A percentile compares a stretch with the other conserved stretches of the same genome.
These are phyloP conservation scores for Cyphomyrus plagiostoma DNA, from an alignment of 2,113 vertebrate genomes.

Conservation along the genomic window DNA sequence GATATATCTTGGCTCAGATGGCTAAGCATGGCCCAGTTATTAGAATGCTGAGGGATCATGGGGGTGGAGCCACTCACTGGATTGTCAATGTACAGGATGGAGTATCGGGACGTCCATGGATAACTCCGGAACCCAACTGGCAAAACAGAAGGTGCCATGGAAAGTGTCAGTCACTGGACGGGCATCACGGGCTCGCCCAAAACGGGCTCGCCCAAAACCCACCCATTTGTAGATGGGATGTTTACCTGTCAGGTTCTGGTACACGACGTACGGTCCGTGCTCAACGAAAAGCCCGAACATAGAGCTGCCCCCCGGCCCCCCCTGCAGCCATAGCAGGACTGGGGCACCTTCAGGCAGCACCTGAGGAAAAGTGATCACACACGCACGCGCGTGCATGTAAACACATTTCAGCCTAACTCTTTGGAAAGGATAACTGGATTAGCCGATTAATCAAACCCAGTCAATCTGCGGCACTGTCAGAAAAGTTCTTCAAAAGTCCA, in stretches of 20 bases:
- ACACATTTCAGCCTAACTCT: not conserved
- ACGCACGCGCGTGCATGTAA: not conserved
- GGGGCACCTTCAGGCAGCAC: constrained; percentile 49
- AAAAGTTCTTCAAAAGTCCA: not conserved
- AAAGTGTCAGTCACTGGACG: not conserved
- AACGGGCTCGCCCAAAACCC: not conserved
- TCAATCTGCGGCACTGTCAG: not conserved
- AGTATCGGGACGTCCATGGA: constrained; percentile 66
- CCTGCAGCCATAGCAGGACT: constrained; percentile 78
- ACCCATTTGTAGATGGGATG: not conserved
- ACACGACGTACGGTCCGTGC: constrained; percentile 75
- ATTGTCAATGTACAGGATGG: constrained; percentile 72
- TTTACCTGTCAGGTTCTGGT: constrained; percentile 69
- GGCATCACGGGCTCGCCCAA: no score
- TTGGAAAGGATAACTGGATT: not conserved
- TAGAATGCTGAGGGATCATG: not conserved
- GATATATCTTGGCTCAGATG: not conserved
- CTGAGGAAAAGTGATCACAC: constrained; percentile 39
- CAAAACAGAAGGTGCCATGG: constrained; percentile 8
- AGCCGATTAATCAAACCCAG: not conserved
- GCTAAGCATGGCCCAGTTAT: not conserved
- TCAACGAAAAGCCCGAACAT: constrained; percentile 85
- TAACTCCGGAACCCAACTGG: constrained; percentile 61
- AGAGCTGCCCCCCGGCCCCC: constrained; percentile 73
- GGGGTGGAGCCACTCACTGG: constrained; percentile 48